phyloP scores from a whole-genome alignment of 2,113 vertebrate genomes.

The Patagioenas fasciata region DNA sequence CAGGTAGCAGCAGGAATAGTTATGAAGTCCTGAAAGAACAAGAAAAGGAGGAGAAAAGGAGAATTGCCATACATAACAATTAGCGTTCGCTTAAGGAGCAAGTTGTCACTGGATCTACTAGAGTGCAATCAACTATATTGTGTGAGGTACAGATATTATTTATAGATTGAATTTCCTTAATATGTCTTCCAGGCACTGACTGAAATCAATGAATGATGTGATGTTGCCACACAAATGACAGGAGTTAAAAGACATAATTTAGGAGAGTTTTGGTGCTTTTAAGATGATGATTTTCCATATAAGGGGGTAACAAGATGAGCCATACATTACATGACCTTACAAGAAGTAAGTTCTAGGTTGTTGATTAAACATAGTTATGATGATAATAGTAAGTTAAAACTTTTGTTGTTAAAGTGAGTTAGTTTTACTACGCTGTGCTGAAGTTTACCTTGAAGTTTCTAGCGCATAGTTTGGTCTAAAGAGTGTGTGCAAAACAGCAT shows the following conservation, averaged over 20 bases:
- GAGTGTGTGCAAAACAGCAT: neutral
- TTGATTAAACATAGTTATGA: neutral
- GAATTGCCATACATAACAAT: neutral
- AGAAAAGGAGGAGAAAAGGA: neutral
- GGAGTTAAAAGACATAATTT: neutral
- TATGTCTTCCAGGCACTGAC: neutral
- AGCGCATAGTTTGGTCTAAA: neutral
- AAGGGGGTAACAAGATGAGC: neutral
- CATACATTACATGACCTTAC: neutral
- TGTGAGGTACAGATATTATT: neutral
- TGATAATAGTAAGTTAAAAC: neutral
- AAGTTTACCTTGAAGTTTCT: neutral
- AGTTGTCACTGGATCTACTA: neutral
- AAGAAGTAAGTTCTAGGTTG: neutral
- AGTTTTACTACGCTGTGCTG: neutral
- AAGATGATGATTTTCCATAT: neutral
- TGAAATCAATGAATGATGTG: neutral
- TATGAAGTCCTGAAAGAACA: neutral
- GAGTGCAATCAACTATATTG: neutral
- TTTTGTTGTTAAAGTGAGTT: neutral
- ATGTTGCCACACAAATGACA: neutral
- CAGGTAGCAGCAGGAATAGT: neutral
- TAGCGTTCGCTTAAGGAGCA: too few species aligned
- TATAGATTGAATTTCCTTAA: neutral
- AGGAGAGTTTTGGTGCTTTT: neutral